phyloP scores from a whole-genome alignment of 1,140 invertebrate genomes.

The Anoplophora glabripennis region DNA sequence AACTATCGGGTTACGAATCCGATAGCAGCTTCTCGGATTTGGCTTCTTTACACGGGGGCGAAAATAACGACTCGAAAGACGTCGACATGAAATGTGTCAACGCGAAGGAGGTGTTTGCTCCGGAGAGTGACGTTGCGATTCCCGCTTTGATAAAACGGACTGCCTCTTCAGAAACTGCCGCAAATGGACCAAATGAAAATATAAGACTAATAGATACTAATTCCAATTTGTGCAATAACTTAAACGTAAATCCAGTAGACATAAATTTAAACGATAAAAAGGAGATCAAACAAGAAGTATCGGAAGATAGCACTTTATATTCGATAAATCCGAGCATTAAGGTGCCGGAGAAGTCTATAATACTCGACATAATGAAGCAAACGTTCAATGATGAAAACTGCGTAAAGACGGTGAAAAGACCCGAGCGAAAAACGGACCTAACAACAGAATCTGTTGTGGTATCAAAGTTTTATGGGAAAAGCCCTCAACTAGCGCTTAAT shows the following conservation, averaged over 20 bases:
- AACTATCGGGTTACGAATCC: constrained; percentile 59
- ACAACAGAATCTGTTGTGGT: neutral
- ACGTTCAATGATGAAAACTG: constrained; percentile 46
- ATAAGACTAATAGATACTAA: constrained; percentile 37
- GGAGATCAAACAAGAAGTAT: constrained; percentile 7
- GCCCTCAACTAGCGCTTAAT: neutral
- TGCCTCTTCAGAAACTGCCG: constrained; percentile 14
- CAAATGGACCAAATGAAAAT: constrained; percentile 16
- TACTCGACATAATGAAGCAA: constrained; percentile 51
- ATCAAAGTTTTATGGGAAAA: constrained; percentile 15
- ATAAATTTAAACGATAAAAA: constrained; percentile 40
- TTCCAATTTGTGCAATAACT: constrained; percentile 38
- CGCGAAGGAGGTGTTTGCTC: neutral
- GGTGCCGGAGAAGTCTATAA: constrained; percentile 47
- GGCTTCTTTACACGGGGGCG: constrained; percentile 47
- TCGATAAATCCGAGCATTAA: constrained; percentile 44
- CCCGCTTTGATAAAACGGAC: neutral
- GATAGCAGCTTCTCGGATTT: constrained; percentile 60
- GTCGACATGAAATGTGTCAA: constrained; percentile 13
- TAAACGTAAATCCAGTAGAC: constrained; percentile 30
- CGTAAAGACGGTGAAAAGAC: constrained; percentile 27
- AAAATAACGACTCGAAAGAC: constrained; percentile 49
- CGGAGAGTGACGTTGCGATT: neutral
- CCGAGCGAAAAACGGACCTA: neutral
- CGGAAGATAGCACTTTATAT: constrained; percentile 34